phyloP scores from a whole-genome alignment of 2,797 vertebrate species.

The Agapornis canus region DNA sequence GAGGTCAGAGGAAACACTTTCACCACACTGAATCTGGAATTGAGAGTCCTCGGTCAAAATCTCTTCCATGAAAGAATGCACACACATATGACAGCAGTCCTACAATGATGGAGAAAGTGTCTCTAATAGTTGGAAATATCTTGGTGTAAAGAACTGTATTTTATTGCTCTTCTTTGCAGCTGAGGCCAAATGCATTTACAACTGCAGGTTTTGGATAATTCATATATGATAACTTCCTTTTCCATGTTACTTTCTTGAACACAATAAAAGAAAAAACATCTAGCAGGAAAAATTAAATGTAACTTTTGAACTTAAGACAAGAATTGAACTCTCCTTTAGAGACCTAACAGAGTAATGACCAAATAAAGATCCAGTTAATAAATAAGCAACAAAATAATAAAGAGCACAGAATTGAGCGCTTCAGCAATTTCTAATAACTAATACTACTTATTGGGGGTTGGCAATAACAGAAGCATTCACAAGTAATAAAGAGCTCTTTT shows the following conservation, averaged over 20 bases:
- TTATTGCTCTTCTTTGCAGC: not conserved
- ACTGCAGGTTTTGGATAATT: not conserved
- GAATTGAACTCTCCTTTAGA: not conserved
- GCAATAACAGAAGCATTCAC: not conserved
- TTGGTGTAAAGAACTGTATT: not conserved
- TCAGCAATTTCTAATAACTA: not conserved
- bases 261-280: not conserved
- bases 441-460: not conserved
- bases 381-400: not conserved
- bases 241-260: not conserved
- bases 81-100: accelerated
- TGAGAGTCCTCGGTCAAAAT: not conserved
- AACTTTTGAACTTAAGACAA: not conserved
- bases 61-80: not conserved
- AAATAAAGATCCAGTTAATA: not conserved
- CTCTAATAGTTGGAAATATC: not conserved
- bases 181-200: not conserved
- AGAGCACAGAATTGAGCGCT: not conserved
- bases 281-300: not conserved
- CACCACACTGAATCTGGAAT: not conserved
- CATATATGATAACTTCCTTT: not conserved
- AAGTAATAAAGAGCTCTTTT: not conserved
- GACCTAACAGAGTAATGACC: not conserved
- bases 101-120: not conserved
- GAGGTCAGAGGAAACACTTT: not conserved